Evolutionary conservation across 2,113 vertebrate species (phyloP), one percentile per base, ranked within the genome.

Genomic region (Pseudorhombus dupliciocellatus): DNA sequence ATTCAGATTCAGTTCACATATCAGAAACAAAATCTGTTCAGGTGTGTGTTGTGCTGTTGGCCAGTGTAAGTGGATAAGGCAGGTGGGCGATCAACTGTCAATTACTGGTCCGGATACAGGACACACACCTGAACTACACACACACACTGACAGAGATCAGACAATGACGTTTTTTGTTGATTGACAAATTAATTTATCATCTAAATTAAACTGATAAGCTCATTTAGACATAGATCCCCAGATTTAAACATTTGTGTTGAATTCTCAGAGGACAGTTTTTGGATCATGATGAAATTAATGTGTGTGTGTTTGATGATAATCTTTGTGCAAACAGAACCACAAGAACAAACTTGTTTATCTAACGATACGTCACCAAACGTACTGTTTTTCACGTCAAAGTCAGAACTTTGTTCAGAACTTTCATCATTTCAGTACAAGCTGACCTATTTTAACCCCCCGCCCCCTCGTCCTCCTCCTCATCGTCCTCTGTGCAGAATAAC

Each of bases 61-160:
- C 88, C 87, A 89, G 73, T 63, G 75, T 75, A 73, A 55, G 71
- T 61, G 16, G 37, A 40, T 40, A 40, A 40, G 66, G 70, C 72
- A 28, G 26, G 26, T 5, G 26, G 26, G 26, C 26, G 26, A 28
- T 28, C 42, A 53, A 70, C 52, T 44, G 62, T 63, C 73, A 42
- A 51, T 54, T 54, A 68, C 50, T 11, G 42, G 48, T 58, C 46
- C 59, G n/a, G 67, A 80, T 73, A 75, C 52, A 22, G 24, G 57
- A 75, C 72, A 22, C 61, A 57, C 42, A 61, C 30, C 77, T 74
- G 51, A 63, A 40, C 21, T 28, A 40, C 37, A 40, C 37, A 40
- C 54, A 70, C 24, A 24, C 53, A 26, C 50, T 1, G 42, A 51
- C 16, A 67, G 59, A 82, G 77, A 46, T 79, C 31, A 77, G 80